Base-by-base conservation (phyloP, 2,888 invertebrate species). In the Lithodes maja region DNA sequence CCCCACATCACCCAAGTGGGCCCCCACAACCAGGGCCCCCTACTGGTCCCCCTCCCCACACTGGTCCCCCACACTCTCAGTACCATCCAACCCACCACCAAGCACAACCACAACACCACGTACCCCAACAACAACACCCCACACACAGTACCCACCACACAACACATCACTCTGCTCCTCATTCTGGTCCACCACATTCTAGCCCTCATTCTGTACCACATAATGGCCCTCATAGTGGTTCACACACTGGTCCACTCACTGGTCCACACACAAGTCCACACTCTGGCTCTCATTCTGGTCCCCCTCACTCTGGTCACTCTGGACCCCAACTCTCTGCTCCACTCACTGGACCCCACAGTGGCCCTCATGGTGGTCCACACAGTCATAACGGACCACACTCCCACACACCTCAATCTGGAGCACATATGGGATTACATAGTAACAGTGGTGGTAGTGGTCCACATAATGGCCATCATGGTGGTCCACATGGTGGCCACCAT, bases 61-160 rank as follows among this genome's bases (percentile, higher is more conserved):
- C 88, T 61, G 89, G 89, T 7, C 89, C 87, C 33, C 90, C 88
- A n/a, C 91, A 91, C 80, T 90, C 88, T 53, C 91, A 91, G 80
- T 89, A 91, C 78, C 91, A 90, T 71, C 89, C 88, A 2, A 84
- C 69, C 53, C 89, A 89, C 81, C 89, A 89, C 71, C 89, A 84
- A 50, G 85, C 84, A 75, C 87, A 87, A 77, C 90, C 88, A 55
- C 33, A 33, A 33, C 88, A 88, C 77, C 88, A 87, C 54, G 88
- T 77, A 3, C 90, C 87, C 49, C 33, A 33, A 33, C 33, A 33
- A 33, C 33, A 33, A 33, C 90, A 90, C 61, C 88, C 88, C 3
- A 74, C 85, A 54, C 87, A 87, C 61, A 86, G 82, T 3, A 85
- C 90, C n/a, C 85, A 85, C 68, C 88, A 85, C 53, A 86, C 84